Base-by-base conservation (phyloP, 2,888 invertebrate species). In the Creontiades dilutus region DNA sequence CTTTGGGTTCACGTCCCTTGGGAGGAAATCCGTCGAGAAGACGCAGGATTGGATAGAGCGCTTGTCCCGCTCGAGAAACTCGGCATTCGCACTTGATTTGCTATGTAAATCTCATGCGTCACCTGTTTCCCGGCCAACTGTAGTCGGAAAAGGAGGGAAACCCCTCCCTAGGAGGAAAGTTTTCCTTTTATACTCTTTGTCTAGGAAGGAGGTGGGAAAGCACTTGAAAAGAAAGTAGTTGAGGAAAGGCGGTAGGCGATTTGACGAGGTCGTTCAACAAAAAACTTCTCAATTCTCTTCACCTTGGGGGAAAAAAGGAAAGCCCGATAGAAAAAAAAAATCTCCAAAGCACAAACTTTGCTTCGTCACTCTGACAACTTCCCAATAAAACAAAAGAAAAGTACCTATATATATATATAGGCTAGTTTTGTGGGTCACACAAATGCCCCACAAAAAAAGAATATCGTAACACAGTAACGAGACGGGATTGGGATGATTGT, bases 271-370 rank as follows among this genome's bases (percentile, higher is more conserved):
- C 68, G 68, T 68, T 23, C 19, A 68, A 68, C 68, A 68, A 68
- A 68, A 68, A 68, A 68, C 68, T 68, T 68, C 68, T 68, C 68
- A 68, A 68, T 68, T 68, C 68, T 68, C 23, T 68, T 23, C 68
- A 68, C 68, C 68, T 68, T 68, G 19, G 7, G 13, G 12, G 68
- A 23, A 27, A 68, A 68, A 37, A 37, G 37, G 23, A 68, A 61
- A 16, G n/a, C 16, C 52, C 52, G 11, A 48, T 11, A 48, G 48
- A 52, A 52, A 52, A 61, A 19, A 68, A 23, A 68, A 23, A 68
- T 23, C 3, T 0, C 68, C 27, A 23, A 23, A 27, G 68, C 68
- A 68, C 68, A 68, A 68, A 68, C 68, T 68, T 68, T 23, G 9
- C 19, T 11, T 13, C 27, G 52, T 52, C 23, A 23, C n/a, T 16